Evolutionary conservation across 2,113 vertebrate genomes (phyloP), one percentile per base, ranked within the genome.

Genomic region (Elaphurus davidianus): DNA sequence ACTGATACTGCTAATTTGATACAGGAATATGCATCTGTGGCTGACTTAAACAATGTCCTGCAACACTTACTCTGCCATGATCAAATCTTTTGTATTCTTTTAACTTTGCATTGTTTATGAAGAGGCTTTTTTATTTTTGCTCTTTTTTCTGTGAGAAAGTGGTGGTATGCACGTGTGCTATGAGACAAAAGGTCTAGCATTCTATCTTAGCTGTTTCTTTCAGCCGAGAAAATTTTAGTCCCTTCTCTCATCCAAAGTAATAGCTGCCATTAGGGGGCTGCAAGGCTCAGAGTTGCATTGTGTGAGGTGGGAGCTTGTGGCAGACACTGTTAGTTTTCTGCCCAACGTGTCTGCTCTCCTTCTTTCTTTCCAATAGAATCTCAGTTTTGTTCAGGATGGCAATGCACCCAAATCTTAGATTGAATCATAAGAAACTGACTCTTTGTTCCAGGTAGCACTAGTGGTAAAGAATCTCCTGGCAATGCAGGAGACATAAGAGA

Each of bases 61-160:
- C 27, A 87, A 60, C 23, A 52, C 45, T 55, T 14, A 17, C 12
- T 84, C 28, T n/a, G 33, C 33, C 52, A 8, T 25, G 21, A 90
- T 36, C 57, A 71, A 90, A 96, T n/a, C 28, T 50, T 83, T 54
- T 79, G 19, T 54, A 85, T 95, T 64, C 62, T 94, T 96, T 97
- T 64, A 87, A 91, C 86, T 88, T 82, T 40, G 11, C 59, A 27
- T 64, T 95, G n/a, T 92, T 95, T 87, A 43, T 57, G 47, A 59
- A 54, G 43, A 9, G 25, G 30, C 1, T 23, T 71, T 87, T 60
- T 27, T 2, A 7, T 11, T 92, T 78, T 67, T 67, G 28, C 28
- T 74, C 40, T 40, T 76, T 30, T 76, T 85, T 28, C 33, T 64
- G 83, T 60, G 45, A 96, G 86, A 92, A 85, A 90, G 82, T 43